Percentiles rank a stretch among this genome's conserved stretches.
These are phyloP conservation scores for Lysandra bellargus DNA, from an alignment of 2,888 invertebrate species.

Conservation along the genomic window DNA sequence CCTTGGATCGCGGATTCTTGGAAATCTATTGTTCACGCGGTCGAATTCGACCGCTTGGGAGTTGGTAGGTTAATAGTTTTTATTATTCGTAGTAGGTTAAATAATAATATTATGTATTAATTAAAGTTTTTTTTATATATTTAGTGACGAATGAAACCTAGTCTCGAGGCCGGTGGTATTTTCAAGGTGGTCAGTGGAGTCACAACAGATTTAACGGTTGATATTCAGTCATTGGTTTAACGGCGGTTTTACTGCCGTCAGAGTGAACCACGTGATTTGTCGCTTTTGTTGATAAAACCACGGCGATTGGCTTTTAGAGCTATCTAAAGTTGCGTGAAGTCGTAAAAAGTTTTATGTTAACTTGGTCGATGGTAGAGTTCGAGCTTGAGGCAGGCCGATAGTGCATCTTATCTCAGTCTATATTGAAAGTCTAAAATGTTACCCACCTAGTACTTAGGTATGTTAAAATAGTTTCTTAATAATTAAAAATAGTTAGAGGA, in stretches of 20 bases:
- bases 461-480: not conserved
- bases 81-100: too few relatives aligned
- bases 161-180: not conserved
- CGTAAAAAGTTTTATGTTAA: constrained; percentile 10
- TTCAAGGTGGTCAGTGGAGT: not conserved
- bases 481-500: too few relatives aligned
- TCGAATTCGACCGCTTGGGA: too few relatives aligned
- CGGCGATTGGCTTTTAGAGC: constrained; percentile 22
- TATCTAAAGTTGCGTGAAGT: not conserved
- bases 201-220: not conserved
- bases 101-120: too few relatives aligned
- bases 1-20: too few relatives aligned
- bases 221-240: constrained; percentile 53
- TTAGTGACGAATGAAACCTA: not conserved
- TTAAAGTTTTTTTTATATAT: too few relatives aligned
- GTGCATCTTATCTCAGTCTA: not conserved
- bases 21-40: too few relatives aligned
- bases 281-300: constrained; percentile 5
- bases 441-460: not conserved
- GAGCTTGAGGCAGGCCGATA: not conserved
- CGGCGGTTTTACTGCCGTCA: constrained; percentile 45
- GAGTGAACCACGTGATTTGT: constrained; percentile 33
- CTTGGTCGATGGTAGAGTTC: not conserved
- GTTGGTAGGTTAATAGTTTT: too few relatives aligned
- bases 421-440: not conserved